Conservation (phyloP, 2,113 vertebrate genomes). For the Pelodiscus sinensis region DNA sequence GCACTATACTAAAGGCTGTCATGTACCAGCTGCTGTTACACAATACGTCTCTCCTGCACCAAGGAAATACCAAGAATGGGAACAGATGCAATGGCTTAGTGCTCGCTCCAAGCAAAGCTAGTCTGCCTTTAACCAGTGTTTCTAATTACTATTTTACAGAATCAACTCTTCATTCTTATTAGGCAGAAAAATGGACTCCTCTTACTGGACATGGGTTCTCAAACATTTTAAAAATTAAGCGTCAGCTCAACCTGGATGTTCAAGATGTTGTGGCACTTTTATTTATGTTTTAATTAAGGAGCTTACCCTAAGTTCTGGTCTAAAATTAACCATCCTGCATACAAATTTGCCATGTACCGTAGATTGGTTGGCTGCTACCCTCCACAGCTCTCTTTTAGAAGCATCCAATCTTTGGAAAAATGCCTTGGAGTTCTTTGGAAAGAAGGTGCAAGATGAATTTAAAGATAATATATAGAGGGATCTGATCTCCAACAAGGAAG, state of each 20-base stretch:
- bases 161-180: background rate
- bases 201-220: fast-evolving
- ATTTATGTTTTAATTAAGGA: background rate
- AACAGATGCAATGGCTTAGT: background rate
- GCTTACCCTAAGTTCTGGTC: background rate
- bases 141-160: background rate
- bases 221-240: background rate
- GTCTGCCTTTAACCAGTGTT: background rate
- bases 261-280: background rate
- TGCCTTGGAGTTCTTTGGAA: background rate
- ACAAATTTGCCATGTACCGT: background rate
- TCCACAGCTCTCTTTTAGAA: background rate
- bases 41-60: background rate
- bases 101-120: background rate
- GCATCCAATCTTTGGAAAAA: background rate
- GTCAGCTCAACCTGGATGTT: background rate
- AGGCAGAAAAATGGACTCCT: background rate
- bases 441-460: background rate
- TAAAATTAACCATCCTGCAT: fast-evolving
- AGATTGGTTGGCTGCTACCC: background rate
- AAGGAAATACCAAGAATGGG: background rate
- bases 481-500: background rate
- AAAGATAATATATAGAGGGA: background rate
- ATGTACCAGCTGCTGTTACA: background rate
- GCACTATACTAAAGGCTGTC: background rate